These are phyloP conservation scores for Heliocidaris tuberculata DNA, from an alignment of 35 echinoderm and acorn worm species.

Conservation along the genomic window DNA sequence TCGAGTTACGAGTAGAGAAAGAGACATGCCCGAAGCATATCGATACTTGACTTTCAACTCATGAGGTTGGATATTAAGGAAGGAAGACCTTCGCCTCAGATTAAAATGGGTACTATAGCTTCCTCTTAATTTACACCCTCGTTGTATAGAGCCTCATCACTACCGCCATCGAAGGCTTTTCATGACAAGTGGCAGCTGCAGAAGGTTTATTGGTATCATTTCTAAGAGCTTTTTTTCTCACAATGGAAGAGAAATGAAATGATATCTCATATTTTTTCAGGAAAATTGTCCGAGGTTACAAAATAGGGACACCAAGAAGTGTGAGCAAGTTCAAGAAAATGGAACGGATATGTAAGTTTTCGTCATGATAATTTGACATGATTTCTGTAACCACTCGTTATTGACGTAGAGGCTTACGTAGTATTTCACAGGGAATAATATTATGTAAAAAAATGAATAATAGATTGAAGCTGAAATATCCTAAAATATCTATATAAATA, in stretches of 20 bases:
- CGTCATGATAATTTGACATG: background rate
- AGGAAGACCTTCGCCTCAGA: no score
- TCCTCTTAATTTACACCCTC: no score
- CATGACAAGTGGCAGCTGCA: no score
- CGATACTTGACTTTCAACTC: background rate
- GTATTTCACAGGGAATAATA: background rate
- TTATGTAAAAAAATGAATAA: background rate
- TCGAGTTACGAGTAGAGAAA: background rate
- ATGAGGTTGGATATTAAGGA: background rate
- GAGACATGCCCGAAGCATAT: background rate
- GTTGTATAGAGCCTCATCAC: no score
- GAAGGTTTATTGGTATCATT: no score
- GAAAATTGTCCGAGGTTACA: background rate
- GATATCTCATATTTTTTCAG: no score
- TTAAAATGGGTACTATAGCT: no score
- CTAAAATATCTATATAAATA: background rate
- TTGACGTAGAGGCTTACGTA: background rate
- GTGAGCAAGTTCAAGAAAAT: background rate
- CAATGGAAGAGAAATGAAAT: no score
- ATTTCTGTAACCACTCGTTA: background rate
- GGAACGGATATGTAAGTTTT: background rate
- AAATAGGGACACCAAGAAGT: background rate
- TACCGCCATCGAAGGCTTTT: no score
- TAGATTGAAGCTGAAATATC: background rate
- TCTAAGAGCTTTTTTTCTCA: no score